Conservation (phyloP, 2,888 invertebrate genomes). For the Hartigia nigra region DNA sequence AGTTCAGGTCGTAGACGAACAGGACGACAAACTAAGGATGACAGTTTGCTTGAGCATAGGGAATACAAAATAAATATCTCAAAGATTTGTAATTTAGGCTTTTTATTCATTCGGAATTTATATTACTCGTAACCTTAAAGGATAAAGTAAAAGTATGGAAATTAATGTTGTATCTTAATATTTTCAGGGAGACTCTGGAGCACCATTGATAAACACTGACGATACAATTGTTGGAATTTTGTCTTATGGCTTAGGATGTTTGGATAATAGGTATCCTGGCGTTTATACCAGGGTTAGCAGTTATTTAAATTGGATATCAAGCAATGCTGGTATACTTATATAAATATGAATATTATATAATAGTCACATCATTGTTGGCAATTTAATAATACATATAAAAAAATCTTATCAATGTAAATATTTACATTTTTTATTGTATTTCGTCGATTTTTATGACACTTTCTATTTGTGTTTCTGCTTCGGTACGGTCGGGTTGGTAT, state of each 20-base stretch:
- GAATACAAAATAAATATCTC: not conserved
- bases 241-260: conserved; percentile 58
- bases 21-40: not conserved
- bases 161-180: not conserved
- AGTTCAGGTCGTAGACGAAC: not conserved
- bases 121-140: not conserved
- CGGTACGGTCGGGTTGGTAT: not conserved
- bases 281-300: conserved; percentile 57
- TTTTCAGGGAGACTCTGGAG: conserved; percentile 57
- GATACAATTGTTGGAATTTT: conserved; percentile 55
- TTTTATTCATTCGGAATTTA: not conserved
- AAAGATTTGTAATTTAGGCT: not conserved
- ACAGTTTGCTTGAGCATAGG: not conserved
- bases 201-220: conserved; percentile 48
- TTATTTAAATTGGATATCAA: conserved; percentile 47
- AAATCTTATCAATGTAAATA: not conserved
- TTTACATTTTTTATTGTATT: not conserved
- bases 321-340: conserved; percentile 25
- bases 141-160: not conserved
- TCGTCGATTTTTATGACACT: not conserved
- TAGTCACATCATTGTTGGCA: not conserved
- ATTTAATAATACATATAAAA: not conserved
- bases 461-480: not conserved
- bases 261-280: conserved; percentile 52
- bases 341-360: not conserved